Evolutionary conservation across 2,888 invertebrate species (phyloP).

Genomic region (Heteromyza rotundicornis): DNA sequence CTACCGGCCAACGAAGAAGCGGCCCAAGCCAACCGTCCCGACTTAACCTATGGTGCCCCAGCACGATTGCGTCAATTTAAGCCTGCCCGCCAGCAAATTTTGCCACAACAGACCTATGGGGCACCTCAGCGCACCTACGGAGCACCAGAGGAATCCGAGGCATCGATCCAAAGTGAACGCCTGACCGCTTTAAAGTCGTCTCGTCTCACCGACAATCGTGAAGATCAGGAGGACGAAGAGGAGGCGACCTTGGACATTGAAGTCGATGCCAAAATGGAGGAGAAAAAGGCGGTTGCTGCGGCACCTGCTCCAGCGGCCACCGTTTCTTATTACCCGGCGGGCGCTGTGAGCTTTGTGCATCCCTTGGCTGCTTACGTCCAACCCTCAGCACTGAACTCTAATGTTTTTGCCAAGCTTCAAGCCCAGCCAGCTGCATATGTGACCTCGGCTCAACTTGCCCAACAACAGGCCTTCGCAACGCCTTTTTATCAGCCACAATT

Average conservation of each 20-base stretch:
- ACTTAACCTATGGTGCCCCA: slow-evolving; percentile 37
- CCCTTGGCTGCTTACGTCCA: slow-evolving; percentile 31
- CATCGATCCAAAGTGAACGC: slow-evolving; percentile 20
- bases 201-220: slow-evolving; percentile 39
- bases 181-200: slow-evolving; percentile 28
- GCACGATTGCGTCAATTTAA: slow-evolving; percentile 4
- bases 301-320: slow-evolving; percentile 25
- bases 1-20: background rate
- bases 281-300: slow-evolving; percentile 15
- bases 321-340: slow-evolving; percentile 47
- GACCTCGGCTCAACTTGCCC: slow-evolving; percentile 20
- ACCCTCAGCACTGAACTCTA: slow-evolving; percentile 21
- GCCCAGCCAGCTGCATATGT: slow-evolving; percentile 17
- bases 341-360: slow-evolving; percentile 47
- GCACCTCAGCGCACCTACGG: slow-evolving; percentile 31
- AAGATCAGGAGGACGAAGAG: slow-evolving; percentile 43
- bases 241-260: slow-evolving; percentile 30
- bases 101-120: slow-evolving; percentile 15
- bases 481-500: slow-evolving; percentile 11
- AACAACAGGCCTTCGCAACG: slow-evolving; percentile 23
- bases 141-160: slow-evolving; percentile 21
- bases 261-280: slow-evolving; percentile 15
- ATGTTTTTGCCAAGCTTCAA: slow-evolving; percentile 27
- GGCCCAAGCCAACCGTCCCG: slow-evolving; percentile 16
- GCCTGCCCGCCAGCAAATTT: background rate